Evolutionary conservation across 2,113 vertebrate species (phyloP).

Genomic region (Cyphomyrus plagiostoma): DNA sequence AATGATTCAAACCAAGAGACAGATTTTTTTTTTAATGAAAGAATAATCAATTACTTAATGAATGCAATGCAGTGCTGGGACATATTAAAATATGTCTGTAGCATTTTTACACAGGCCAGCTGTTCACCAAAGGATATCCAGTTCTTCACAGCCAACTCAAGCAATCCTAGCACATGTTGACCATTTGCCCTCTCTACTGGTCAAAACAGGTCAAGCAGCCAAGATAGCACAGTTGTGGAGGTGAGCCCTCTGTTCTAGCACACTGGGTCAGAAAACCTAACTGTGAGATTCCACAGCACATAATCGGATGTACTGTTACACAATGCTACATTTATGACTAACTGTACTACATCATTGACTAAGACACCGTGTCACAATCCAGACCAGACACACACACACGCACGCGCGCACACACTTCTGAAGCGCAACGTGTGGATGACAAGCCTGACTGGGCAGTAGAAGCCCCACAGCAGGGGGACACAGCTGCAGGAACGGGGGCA

Average conservation of each 20-base stretch:
- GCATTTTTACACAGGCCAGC: not conserved
- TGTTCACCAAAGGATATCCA: not conserved
- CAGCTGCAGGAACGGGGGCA: conserved; percentile 36
- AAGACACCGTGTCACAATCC: not conserved
- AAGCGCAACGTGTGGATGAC: not conserved
- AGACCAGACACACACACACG: not conserved
- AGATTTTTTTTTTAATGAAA: not conserved
- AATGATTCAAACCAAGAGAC: not conserved
- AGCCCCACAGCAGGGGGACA: conserved; percentile 32
- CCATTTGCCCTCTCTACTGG: not conserved
- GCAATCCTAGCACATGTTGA: not conserved
- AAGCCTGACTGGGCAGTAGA: not conserved
- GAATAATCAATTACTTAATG: not conserved
- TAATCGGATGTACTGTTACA: not conserved
- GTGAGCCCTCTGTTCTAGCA: not conserved
- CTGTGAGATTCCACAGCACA: not conserved
- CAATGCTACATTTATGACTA: not conserved
- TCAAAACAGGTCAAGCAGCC: not conserved
- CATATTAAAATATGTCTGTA: not conserved
- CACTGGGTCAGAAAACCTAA: not conserved
- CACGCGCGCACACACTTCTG: not conserved
- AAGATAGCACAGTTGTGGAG: not conserved
- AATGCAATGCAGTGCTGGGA: not conserved
- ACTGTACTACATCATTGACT: not conserved
- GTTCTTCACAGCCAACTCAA: not conserved